phyloP scores from a whole-genome alignment of 2,113 vertebrate genomes.

The Toxotes chatareus region DNA sequence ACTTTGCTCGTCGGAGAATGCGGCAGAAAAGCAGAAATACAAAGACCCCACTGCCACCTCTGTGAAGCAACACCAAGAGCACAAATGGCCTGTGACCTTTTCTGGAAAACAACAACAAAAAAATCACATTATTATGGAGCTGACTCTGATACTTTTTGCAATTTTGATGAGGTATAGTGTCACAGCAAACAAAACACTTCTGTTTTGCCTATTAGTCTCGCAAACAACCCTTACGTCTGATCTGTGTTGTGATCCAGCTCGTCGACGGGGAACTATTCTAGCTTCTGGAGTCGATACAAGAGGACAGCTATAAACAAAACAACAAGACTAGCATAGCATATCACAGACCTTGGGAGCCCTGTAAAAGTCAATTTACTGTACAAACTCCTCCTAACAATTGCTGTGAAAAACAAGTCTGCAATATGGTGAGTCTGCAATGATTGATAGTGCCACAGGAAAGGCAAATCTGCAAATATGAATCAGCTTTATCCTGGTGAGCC shows the following conservation, averaged over 20 bases:
- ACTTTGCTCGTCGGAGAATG: not conserved
- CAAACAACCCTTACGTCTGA: slow-evolving; percentile 65
- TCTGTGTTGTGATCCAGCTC: slow-evolving; percentile 75
- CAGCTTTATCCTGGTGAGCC: slow-evolving; percentile 67
- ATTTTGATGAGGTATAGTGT: slow-evolving; percentile 61
- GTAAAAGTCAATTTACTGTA: slow-evolving; percentile 75
- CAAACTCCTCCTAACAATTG: slow-evolving; percentile 61
- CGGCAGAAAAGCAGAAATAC: not conserved
- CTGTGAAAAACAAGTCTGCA: slow-evolving; percentile 50
- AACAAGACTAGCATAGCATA: slow-evolving; percentile 51
- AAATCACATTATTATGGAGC: not conserved
- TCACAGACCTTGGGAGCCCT: slow-evolving; percentile 68
- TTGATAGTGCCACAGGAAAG: slow-evolving; percentile 70
- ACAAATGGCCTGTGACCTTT: slow-evolving; percentile 42
- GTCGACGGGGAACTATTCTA: slow-evolving; percentile 77
- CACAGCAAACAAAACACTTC: slow-evolving; percentile 43
- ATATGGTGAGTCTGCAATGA: slow-evolving; percentile 37
- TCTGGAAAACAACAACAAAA: slow-evolving; percentile 30
- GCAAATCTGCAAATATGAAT: slow-evolving; percentile 72
- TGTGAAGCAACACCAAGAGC: slow-evolving; percentile 35
- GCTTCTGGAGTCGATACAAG: slow-evolving; percentile 48
- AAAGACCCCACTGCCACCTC: slow-evolving; percentile 6
- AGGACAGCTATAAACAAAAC: slow-evolving; percentile 59
- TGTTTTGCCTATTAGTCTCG: slow-evolving; percentile 68
- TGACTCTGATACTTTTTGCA: slow-evolving; percentile 31